These are phyloP conservation scores for Echinometra lucunter DNA, from an alignment of 53 echinoderm and acorn worm genomes.

Conservation along the genomic window DNA sequence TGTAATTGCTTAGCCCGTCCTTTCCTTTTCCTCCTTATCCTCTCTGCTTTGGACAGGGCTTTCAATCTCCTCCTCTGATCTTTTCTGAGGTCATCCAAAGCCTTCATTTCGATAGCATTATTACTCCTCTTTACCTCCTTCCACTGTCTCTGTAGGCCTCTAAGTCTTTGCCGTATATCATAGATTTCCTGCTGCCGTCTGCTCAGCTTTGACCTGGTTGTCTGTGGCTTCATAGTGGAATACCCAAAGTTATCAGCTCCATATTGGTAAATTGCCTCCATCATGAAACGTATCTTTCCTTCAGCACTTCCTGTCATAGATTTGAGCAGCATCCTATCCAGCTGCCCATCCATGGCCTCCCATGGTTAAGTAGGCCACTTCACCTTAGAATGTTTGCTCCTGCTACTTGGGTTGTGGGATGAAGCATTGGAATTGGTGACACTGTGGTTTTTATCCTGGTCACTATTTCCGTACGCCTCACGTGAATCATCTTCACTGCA, in stretches of 20 bases:
- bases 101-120: neutral
- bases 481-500: constrained; percentile 22
- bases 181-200: neutral
- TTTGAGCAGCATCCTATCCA: neutral
- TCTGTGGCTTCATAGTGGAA: too few species aligned
- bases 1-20: neutral
- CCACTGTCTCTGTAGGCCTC: neutral
- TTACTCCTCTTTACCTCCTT: neutral
- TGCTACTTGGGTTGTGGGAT: constrained; percentile 36
- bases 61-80: neutral
- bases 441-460: constrained; percentile 5
- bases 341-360: neutral
- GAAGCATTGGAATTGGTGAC: constrained; percentile 2
- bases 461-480: constrained; percentile 51
- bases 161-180: neutral
- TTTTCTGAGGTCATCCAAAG: neutral
- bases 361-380: neutral
- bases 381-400: constrained; percentile 33
- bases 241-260: too few species aligned
- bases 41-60: neutral
- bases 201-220: neutral
- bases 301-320: neutral
- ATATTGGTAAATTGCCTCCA: too few species aligned
- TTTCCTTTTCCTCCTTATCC: neutral
- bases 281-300: neutral